Evolutionary conservation across 2,113 vertebrate genomes (phyloP).

Genomic region (Redunca redunca): DNA sequence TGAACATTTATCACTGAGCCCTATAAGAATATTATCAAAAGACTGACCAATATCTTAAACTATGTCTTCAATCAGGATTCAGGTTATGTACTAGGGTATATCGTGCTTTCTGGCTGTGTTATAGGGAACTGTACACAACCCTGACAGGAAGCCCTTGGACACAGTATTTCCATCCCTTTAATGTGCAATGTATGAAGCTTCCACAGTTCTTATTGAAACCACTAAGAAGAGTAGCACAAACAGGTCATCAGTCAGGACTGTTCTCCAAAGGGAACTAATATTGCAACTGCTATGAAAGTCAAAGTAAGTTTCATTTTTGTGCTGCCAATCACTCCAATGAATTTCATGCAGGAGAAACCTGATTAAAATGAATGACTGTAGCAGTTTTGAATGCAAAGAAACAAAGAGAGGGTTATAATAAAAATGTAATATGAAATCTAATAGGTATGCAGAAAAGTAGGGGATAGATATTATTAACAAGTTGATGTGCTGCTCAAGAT

Average conservation of each 20-base stretch:
- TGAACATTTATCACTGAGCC: not conserved
- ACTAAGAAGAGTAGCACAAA: not conserved
- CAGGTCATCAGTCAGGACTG: not conserved
- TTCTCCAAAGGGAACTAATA: not conserved
- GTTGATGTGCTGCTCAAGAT: not conserved
- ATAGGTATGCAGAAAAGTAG: not conserved
- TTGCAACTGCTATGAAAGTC: not conserved
- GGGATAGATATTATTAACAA: not conserved
- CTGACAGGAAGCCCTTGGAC: not conserved
- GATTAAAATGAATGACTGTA: not conserved
- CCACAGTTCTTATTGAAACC: not conserved
- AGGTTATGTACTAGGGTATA: not conserved
- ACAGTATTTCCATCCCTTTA: not conserved
- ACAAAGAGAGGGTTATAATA: not conserved
- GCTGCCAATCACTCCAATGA: not conserved
- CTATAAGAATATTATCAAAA: not conserved
- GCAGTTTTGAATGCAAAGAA: not conserved
- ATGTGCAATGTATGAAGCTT: not conserved
- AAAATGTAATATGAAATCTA: not conserved
- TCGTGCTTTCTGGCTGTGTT: not conserved
- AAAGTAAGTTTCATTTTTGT: constrained; percentile 6
- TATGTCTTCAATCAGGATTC: not conserved
- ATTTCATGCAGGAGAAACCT: not conserved
- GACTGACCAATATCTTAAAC: not conserved
- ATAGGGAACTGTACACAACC: not conserved